phyloP scores from a whole-genome alignment of 2,888 invertebrate species.

The Ellobium chinense region DNA sequence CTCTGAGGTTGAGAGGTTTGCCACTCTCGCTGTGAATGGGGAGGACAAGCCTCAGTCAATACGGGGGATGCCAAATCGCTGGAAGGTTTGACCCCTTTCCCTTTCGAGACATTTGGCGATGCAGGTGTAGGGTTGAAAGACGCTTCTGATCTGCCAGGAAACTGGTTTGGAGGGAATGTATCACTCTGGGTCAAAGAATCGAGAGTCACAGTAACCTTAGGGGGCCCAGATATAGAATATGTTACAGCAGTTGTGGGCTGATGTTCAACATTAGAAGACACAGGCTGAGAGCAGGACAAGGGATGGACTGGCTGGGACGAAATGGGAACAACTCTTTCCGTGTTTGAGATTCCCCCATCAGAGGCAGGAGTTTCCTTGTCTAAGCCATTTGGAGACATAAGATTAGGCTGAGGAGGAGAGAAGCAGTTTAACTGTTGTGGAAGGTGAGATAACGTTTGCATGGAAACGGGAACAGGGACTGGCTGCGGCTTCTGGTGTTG shows the following conservation, averaged over 20 bases:
- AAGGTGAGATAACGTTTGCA: neutral
- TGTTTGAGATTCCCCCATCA: neutral
- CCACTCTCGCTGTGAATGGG: slow-evolving; percentile 12
- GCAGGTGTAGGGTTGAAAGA: neutral
- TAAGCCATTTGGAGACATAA: slow-evolving; percentile 9
- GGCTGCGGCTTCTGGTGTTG: slow-evolving; percentile 36
- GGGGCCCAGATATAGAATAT: slow-evolving; percentile 33
- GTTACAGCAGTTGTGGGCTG: slow-evolving; percentile 33
- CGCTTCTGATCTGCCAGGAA: slow-evolving; percentile 25
- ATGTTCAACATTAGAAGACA: neutral
- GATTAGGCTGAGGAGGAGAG: slow-evolving; percentile 1
- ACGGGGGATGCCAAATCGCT: neutral
- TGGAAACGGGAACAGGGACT: slow-evolving; percentile 9
- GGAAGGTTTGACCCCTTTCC: neutral
- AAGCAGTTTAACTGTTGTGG: slow-evolving; percentile 26
- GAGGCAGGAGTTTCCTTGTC: neutral
- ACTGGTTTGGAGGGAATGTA: slow-evolving; percentile 37
- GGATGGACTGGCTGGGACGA: neutral
- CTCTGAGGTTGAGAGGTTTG: slow-evolving; percentile 14
- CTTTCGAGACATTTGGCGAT: neutral
- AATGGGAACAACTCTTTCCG: neutral
- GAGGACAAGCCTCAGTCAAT: neutral
- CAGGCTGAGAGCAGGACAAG: neutral
- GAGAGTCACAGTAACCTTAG: slow-evolving; percentile 43
- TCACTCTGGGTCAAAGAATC: slow-evolving; percentile 36